Evolutionary conservation across 1,140 invertebrate genomes (phyloP).

Genomic region (Aphidius gifuensis): DNA sequence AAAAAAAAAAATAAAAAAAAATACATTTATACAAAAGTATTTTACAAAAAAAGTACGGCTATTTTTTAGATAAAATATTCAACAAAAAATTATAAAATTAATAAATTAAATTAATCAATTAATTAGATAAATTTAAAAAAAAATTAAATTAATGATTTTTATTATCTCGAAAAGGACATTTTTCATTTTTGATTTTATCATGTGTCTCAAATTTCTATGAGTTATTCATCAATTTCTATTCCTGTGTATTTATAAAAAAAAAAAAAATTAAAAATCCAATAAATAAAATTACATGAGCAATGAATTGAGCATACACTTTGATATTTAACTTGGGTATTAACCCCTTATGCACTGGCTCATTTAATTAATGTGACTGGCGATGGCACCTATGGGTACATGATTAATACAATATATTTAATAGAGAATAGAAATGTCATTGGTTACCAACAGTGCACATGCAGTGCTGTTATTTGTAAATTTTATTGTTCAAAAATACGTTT

Average conservation of each 20-base stretch:
- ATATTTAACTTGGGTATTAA: too few species aligned
- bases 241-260: too few species aligned
- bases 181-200: conserved; percentile 31
- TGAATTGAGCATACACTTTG: too few species aligned
- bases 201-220: conserved; percentile 5
- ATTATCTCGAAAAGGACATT: conserved; percentile 3
- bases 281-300: not conserved
- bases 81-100: too few species aligned
- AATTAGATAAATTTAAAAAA: too few species aligned
- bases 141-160: too few species aligned
- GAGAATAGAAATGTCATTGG: conserved; percentile 16
- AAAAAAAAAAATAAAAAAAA: not conserved
- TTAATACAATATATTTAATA: conserved; percentile 3
- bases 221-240: not conserved
- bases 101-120: too few species aligned
- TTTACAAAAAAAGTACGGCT: too few species aligned
- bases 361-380: not conserved
- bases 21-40: not conserved
- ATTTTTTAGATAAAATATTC: too few species aligned
- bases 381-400: conserved; percentile 1
- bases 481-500: conserved; percentile 2
- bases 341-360: too few species aligned
- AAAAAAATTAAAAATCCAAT: too few species aligned
- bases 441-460: conserved; percentile 17
- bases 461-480: conserved; percentile 23